Base-by-base conservation (phyloP, 1,140 invertebrate species). In the Pristionchus pacificus region DNA sequence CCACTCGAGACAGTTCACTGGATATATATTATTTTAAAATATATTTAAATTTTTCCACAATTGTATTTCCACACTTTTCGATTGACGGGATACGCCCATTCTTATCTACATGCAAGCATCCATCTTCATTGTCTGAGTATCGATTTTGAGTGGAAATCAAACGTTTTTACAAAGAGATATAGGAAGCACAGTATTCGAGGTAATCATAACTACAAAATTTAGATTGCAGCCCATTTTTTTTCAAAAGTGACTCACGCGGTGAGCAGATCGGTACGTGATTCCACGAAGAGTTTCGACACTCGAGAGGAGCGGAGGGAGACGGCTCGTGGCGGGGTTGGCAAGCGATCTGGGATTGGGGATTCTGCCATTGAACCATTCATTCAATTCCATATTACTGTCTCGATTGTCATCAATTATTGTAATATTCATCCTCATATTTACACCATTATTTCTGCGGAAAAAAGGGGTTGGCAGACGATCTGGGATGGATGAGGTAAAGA, bases 221-320 rank as follows among this genome's bases (percentile, higher is more conserved):
- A n/a, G n/a, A n/a, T n/a, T n/a, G n/a, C n/a, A n/a, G n/a, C n/a
- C n/a, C n/a, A n/a, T n/a, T n/a, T n/a, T n/a, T n/a, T n/a, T n/a
- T n/a, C n/a, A n/a, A n/a, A n/a, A n/a, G n/a, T n/a, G n/a, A 74
- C 68, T 84, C 88, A 78, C 92, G 91, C 31, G 93, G 93, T 64
- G 90, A 89, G 86, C 93, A 97, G 61, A 89, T 88, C 0, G 94
- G 95, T 74, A 95, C 91, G 77, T 93, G 90, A 0, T 91, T 91
- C 93, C 94, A 98, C 0, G 93, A 95, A 10, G 94, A 94, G 81
- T 97, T 97, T 81, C 93, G 91, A 80, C 95, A 98, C 0, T 88
- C 89, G 60, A 88, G 88, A 76, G 89, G 90, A 6, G 89, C 89
- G 3, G 89, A 87, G 62, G 95, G 91, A 82, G 97, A 94, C 78